These are phyloP conservation scores for Crossocerus cetratus DNA, from an alignment of 2,888 invertebrate species.

Conservation along the genomic window DNA sequence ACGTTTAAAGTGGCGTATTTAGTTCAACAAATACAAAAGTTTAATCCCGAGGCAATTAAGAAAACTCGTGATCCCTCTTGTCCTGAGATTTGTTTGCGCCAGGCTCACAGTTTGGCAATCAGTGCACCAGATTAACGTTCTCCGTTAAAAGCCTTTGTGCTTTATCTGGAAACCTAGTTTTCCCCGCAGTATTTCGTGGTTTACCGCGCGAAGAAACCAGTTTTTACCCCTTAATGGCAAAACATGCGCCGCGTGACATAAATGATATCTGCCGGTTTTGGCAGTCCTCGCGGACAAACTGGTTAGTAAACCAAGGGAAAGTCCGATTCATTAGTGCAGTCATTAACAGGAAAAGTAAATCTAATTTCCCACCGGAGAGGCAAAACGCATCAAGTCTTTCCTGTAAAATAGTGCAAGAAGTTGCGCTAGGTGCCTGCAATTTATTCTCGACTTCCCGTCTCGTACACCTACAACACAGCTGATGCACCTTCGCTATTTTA, in stretches of 20 bases:
- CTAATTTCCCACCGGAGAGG: neutral
- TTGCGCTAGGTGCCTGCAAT: neutral
- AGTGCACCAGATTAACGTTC: too few species aligned
- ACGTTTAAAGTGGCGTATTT: too few species aligned
- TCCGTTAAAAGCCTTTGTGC: too few species aligned
- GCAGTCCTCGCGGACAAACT: conserved; percentile 10
- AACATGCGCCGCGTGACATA: conserved; percentile 10
- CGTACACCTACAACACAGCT: neutral
- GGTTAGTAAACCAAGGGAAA: conserved; percentile 16
- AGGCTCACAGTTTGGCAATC: neutral
- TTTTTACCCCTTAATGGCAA: neutral
- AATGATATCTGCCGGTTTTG: conserved; percentile 13
- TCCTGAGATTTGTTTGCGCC: neutral
- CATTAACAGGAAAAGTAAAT: neutral
- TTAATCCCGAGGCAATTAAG: too few species aligned
- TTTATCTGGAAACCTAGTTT: too few species aligned
- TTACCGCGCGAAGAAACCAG: too few species aligned
- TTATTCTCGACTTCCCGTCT: neutral
- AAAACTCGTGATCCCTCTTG: neutral
- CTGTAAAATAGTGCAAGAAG: neutral
- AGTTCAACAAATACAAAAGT: too few species aligned
- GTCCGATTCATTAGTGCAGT: conserved; percentile 9
- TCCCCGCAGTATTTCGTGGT: too few species aligned
- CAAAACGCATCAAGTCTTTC: neutral
- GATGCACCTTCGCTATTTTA: neutral